Evolutionary conservation across 2,888 invertebrate genomes (phyloP), one percentile per base, ranked within the genome.

Genomic region (Tetranychus truncatus): DNA sequence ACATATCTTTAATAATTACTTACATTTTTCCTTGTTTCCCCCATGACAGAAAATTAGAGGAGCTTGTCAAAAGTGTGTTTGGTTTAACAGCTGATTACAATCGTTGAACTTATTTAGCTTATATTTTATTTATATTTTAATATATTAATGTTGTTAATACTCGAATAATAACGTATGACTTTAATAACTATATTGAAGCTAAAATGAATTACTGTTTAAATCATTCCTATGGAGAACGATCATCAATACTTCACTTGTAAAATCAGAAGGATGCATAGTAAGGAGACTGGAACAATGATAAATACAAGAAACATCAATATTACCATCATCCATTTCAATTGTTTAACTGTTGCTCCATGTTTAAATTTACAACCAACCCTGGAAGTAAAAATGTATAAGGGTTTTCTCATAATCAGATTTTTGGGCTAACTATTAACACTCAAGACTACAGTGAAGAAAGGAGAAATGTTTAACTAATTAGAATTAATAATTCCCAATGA

Each of bases 11-110:
- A 0, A 34, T 4, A 34, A 34, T 34, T 55, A 55, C 55, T 55
- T 55, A 55, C 34, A 11, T 21, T 69, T 9, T 69, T 20, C n/a
- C 69, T 24, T 3, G 34, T 34, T 34, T 34, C 34, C 8, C 34
- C 11, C 11, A 9, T 69, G n/a, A 9, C 69, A 69, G 69, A 11
- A 69, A 69, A 69, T 9, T 69, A 20, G 69, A 69, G 20, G 69
- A 69, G 11, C 69, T 69, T 11, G 69, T 69, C 21, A 69, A 69
- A 21, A 69, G 21, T 6, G 20, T 69, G 20, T 69, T 69, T 69
- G 69, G 69, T 24, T 24, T 69, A 11, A 24, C 69, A 11, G 21
- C 34, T 6, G 69, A 69, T 20, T 69, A 69, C 21, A 69, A 24
- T 21, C n/a, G 21, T 24, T 69, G 34, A 69, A 66, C 66, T 66